phyloP scores from a whole-genome alignment of 2,888 invertebrate genomes.

The Elegia similella region DNA sequence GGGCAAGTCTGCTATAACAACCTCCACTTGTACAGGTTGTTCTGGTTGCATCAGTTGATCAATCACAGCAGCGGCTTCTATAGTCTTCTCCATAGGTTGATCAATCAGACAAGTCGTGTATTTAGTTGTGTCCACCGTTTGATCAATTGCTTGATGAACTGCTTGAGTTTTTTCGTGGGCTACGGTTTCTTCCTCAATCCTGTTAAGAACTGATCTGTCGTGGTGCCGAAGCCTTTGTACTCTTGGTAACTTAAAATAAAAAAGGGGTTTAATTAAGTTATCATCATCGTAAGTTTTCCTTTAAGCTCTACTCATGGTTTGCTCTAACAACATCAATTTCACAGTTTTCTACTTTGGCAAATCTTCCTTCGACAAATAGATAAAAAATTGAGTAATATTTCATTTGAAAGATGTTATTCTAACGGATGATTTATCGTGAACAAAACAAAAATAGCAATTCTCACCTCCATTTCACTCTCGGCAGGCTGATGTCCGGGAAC shows the following conservation, averaged over 20 bases:
- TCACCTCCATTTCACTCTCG: conserved; percentile 49
- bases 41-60: conserved; percentile 18
- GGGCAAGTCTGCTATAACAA: conserved; percentile 47
- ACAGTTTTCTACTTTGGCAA: too few relatives aligned
- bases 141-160: conserved; percentile 19
- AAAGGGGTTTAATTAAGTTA: neutral
- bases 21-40: conserved; percentile 25
- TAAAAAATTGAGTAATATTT: too few relatives aligned
- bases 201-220: conserved; percentile 28
- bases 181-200: conserved; percentile 37
- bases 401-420: too few relatives aligned
- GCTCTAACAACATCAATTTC: too few relatives aligned
- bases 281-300: too few relatives aligned
- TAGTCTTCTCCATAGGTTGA: neutral
- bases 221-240: conserved; percentile 26
- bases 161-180: conserved; percentile 24
- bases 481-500: conserved; percentile 23
- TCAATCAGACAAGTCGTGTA: neutral
- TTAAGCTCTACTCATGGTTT: too few relatives aligned
- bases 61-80: neutral
- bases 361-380: too few relatives aligned
- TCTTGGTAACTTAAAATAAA: conserved; percentile 29
- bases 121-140: neutral
- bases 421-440: too few relatives aligned
- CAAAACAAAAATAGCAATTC: conserved; percentile 11